Evolutionary conservation across 2,113 vertebrate genomes (phyloP).

Genomic region (Trichechus manatus): DNA sequence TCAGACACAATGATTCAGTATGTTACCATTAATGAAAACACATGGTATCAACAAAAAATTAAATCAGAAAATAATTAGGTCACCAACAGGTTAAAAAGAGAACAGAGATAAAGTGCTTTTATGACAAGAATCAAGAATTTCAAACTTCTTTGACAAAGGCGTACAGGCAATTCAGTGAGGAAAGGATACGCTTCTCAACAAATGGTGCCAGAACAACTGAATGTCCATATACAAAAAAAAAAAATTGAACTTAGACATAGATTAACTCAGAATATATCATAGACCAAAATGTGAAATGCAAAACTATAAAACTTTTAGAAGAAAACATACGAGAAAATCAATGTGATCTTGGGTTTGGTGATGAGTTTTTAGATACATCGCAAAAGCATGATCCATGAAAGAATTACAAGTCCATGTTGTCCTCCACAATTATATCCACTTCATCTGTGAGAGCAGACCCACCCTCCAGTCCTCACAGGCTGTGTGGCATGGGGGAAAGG

Average conservation of each 20-base stretch:
- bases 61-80: no score
- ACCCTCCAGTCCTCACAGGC: neutral
- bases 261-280: neutral
- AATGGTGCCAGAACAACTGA: neutral
- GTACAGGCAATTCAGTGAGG: neutral
- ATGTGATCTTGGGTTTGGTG: neutral
- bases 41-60: no score
- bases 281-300: neutral
- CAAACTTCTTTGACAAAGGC: slow-evolving; percentile 31
- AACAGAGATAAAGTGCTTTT: slow-evolving; percentile 87
- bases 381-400: neutral
- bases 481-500: no score
- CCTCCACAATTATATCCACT: slow-evolving; percentile 77
- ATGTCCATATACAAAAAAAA: neutral
- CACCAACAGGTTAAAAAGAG: neutral
- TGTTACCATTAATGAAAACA: no score
- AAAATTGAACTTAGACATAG: neutral
- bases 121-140: slow-evolving; percentile 85
- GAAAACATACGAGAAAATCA: neutral
- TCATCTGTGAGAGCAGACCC: slow-evolving; percentile 82
- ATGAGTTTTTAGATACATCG: neutral
- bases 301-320: neutral
- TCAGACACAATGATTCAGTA: no score
- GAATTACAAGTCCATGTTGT: slow-evolving; percentile 84
- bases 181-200: neutral